Evolutionary conservation across 2,888 invertebrate genomes (phyloP), one percentile per base, ranked within the genome.

Genomic region (Callyntrura guangdongensis): DNA sequence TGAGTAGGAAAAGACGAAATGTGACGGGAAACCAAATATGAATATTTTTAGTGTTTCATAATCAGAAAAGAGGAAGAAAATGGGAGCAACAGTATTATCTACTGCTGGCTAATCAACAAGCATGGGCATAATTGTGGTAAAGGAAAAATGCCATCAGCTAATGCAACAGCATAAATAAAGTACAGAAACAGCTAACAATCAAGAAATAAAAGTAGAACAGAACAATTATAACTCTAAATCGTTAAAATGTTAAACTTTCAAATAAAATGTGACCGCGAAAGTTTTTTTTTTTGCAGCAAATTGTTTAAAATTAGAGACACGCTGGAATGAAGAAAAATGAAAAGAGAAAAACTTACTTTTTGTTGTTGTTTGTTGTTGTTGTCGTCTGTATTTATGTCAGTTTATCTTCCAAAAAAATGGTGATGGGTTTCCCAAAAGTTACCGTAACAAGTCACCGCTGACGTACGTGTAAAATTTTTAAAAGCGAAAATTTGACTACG

Each of bases 101-200:
- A n/a, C 9, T 61, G 14, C 9, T 61, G 14, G 67, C 67, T 27
- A 67, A 67, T 67, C 67, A 67, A 67, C 67, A 67, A 67, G 67
- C 27, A 67, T 2, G 11, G 14, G 27, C 27, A 64, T 9, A 61
- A 61, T 17, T n/a, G 56, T 56, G 56, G n/a, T n/a, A 56, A n/a
- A 36, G 36, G 36, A 36, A 36, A 4, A 36, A 2, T 36, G 36
- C n/a, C n/a, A 6, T 36, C 3, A 36, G n/a, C n/a, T n/a, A 36
- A 36, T 36, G 36, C 36, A 36, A 36, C 36, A 36, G 36, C 36
- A 36, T 36, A n/a, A 5, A 36, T 36, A n/a, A 5, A n/a, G n/a
- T 12, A n/a, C 14, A 56, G 17, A 56, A 56, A 56, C n/a, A 56
- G n/a, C 5, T 12, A 0, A 12, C n/a, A 53, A 53, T 53, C 53